Percentiles rank a stretch among this genome's conserved stretches.
phyloP scores from a whole-genome alignment of 2,888 invertebrate genomes.

The Schizaphis graminum region DNA sequence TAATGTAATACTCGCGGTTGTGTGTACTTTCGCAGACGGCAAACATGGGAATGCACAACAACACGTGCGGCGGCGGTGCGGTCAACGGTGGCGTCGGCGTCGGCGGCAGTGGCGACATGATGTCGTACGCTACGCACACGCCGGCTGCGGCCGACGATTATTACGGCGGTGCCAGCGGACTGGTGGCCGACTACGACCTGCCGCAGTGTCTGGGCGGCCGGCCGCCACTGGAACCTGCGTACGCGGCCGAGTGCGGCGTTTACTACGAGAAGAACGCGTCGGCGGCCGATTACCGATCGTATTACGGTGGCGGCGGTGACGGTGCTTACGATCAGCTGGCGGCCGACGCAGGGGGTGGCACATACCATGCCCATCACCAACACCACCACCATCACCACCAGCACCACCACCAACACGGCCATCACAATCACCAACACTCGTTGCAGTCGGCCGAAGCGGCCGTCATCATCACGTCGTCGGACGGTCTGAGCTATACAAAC shows the following conservation, averaged over 20 bases:
- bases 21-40: conserved; percentile 40
- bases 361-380: conserved; percentile 72
- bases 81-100: conserved; percentile 4
- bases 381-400: conserved; percentile 71
- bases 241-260: conserved; percentile 56
- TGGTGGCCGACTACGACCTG: conserved; percentile 61
- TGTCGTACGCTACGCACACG: conserved; percentile 51
- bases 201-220: conserved; percentile 54
- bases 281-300: conserved; percentile 70
- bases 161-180: conserved; percentile 33
- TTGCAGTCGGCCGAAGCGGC: conserved; percentile 70
- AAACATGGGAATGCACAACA: conserved; percentile 64
- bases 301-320: conserved; percentile 70
- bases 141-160: conserved; percentile 27
- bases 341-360: conserved; percentile 72
- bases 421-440: conserved; percentile 71
- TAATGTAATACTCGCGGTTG: not conserved
- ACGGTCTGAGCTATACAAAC: conserved; percentile 91
- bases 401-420: conserved; percentile 70
- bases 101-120: conserved; percentile 18
- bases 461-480: conserved; percentile 85
- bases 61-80: conserved; percentile 36
- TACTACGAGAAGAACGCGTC: conserved; percentile 58
- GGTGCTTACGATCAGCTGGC: conserved; percentile 70
- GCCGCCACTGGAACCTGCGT: conserved; percentile 39